Percentiles rank a stretch among this genome's conserved stretches.
Evolutionary conservation across 1,140 invertebrate genomes (phyloP).

Genomic region (Drosophila mauritiana): DNA sequence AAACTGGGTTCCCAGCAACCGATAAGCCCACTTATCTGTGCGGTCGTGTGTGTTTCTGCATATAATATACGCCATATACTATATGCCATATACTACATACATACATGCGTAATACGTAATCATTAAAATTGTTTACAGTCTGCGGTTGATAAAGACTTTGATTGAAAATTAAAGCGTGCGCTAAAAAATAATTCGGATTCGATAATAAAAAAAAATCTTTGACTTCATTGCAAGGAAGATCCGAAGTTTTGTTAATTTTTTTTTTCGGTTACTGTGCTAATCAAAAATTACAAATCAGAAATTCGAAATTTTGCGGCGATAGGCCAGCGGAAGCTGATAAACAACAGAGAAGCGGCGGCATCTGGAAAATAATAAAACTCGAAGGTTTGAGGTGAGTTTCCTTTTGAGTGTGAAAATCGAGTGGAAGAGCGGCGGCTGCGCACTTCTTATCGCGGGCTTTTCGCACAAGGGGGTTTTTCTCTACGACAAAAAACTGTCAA

Average conservation of each 20-base stretch:
- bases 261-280: conserved; percentile 30
- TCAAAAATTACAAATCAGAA: conserved; percentile 18
- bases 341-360: conserved; percentile 11
- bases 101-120: conserved; percentile 1
- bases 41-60: conserved; percentile 15
- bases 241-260: conserved; percentile 16
- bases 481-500: conserved; percentile 24
- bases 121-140: conserved; percentile 43
- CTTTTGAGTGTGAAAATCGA: conserved; percentile 9
- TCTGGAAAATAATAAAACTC: conserved; percentile 7
- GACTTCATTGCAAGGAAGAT: not conserved
- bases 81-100: conserved; percentile 4
- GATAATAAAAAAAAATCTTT: conserved; percentile 14
- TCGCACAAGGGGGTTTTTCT: conserved; percentile 4
- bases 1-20: conserved; percentile 13
- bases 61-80: not conserved
- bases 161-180: conserved; percentile 43
- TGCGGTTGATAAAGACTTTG: conserved; percentile 58
- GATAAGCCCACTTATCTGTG: conserved; percentile 22
- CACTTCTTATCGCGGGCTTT: conserved; percentile 25
- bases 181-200: conserved; percentile 34
- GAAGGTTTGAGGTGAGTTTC: conserved; percentile 48
- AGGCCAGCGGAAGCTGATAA: conserved; percentile 52
- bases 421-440: conserved; percentile 43
- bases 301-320: conserved; percentile 32